Evolutionary conservation across 2,888 invertebrate species (phyloP).

Genomic region (Lasioglossum leucozonium): DNA sequence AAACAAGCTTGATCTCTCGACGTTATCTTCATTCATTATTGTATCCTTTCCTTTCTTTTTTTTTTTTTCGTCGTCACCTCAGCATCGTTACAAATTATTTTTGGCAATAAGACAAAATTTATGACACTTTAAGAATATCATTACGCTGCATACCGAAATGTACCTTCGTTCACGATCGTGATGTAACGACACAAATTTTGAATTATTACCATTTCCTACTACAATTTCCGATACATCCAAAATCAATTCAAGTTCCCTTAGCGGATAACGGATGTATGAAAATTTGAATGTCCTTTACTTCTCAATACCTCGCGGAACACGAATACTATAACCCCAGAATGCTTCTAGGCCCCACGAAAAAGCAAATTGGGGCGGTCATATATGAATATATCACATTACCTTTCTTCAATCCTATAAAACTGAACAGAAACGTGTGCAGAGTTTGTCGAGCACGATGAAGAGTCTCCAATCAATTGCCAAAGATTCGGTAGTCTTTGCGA

Average conservation of each 20-base stretch:
- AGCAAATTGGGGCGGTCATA: constrained; percentile 79
- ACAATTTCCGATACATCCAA: constrained; percentile 72
- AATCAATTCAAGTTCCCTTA: constrained; percentile 17
- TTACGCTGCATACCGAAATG: constrained; percentile 49
- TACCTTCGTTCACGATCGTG: constrained; percentile 60
- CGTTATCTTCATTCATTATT: constrained; percentile 77
- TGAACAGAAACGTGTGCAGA: constrained; percentile 38
- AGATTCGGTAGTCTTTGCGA: background rate
- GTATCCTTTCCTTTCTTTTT: constrained; percentile 42
- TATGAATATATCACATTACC: constrained; percentile 80
- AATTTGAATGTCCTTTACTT: constrained; percentile 66
- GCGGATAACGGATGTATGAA: constrained; percentile 63
- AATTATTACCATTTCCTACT: constrained; percentile 72
- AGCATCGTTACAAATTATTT: constrained; percentile 56
- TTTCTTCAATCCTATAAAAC: constrained; percentile 63
- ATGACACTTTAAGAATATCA: constrained; percentile 62
- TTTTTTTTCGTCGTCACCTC: constrained; percentile 29
- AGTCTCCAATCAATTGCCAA: constrained; percentile 39
- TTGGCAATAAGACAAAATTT: constrained; percentile 78
- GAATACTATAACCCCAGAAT: constrained; percentile 79
- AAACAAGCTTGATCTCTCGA: constrained; percentile 65
- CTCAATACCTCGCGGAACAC: constrained; percentile 71
- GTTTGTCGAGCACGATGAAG: constrained; percentile 35
- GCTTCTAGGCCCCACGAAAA: constrained; percentile 80
- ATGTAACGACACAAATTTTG: constrained; percentile 76